Percentiles rank a stretch among this genome's conserved stretches.
phyloP scores from a whole-genome alignment of 2,888 invertebrate genomes.

The Bursaphelenchus okinawaensis region DNA sequence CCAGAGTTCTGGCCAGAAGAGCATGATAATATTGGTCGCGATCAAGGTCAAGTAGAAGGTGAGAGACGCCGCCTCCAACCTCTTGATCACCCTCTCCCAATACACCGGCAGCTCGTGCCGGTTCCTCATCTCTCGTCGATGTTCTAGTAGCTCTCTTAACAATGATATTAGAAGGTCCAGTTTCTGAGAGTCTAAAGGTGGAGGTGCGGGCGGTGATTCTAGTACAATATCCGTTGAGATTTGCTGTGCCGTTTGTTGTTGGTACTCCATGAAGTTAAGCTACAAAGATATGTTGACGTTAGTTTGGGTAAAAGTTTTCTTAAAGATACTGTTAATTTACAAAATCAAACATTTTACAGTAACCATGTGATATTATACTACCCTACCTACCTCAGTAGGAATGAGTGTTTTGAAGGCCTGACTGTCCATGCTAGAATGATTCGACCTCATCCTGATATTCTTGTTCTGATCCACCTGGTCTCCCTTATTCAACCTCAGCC shows the following conservation, averaged over 20 bases:
- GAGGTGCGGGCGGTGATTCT: conserved; percentile 16
- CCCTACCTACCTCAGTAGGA: conserved; percentile 42
- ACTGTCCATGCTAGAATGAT: conserved; percentile 44
- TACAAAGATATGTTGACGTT: conserved; percentile 20
- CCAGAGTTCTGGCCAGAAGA: conserved; percentile 52
- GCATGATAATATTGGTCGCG: conserved; percentile 44
- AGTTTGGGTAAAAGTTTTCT: neutral
- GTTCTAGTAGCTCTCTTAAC: conserved; percentile 36
- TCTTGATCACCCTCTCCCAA: conserved; percentile 50
- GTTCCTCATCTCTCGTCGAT: conserved; percentile 27
- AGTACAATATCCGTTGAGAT: conserved; percentile 25
- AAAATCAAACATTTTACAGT: neutral
- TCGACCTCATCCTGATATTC: conserved; percentile 38
- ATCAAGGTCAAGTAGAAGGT: conserved; percentile 47
- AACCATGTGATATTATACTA: neutral
- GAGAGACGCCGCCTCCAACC: conserved; percentile 45
- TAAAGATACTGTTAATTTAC: neutral
- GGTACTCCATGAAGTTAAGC: conserved; percentile 52
- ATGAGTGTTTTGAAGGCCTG: conserved; percentile 43
- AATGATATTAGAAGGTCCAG: conserved; percentile 34
- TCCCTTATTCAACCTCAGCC: conserved; percentile 39
- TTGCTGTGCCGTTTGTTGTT: conserved; percentile 40
- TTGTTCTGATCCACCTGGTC: conserved; percentile 41
- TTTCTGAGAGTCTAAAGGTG: conserved; percentile 31
- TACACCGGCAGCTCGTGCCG: conserved; percentile 34